Base-by-base conservation (phyloP, 2,113 vertebrate species). In the Empidonax alnorum region DNA sequence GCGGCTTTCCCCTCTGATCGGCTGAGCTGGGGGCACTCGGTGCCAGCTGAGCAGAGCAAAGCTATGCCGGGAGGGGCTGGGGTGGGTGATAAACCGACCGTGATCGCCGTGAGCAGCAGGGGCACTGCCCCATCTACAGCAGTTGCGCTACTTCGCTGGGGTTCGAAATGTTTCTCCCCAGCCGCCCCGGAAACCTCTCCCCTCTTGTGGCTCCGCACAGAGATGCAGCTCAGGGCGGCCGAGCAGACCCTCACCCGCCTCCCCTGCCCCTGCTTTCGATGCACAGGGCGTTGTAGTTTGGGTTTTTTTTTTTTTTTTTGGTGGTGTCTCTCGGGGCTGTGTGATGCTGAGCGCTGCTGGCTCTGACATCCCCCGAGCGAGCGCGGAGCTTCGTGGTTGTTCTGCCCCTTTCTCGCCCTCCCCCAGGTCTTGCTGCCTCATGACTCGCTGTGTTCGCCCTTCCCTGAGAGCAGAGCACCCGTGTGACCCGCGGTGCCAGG, bases 211-310 rank as follows among this genome's bases (percentile, higher is more conserved):
- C 81, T 72, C 44, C 28, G 74, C 50, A 14, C 9, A 37, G 88
- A 41, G 52, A 17, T 27, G 17, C 13, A 9, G 30, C 22, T 17
- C 69, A 15, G 52, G n/a, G n/a, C 1, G 0, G 14, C 75, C 2
- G 5, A 19, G 61, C 39, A 35, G 67, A 18, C 56, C 78, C 1
- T 0, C 12, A 10, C 17, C 12, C 1, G 27, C 79, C 68, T 20
- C 66, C 66, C 6, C 2, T 10, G 52, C 12, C 81, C 2, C 3
- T 27, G 39, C 83, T 90, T 46, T 52, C 79, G 30, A 42, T 42
- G 83, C 33, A 5, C 3, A 1, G 55, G 18, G 13, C 0, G 7
- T 41, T 0, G 1, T 7, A 5, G 27, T 5, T 62, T 31, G 33
- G 19, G 10, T 47, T 47, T 47, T 46, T 17, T 17, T 21, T 47